Percentiles rank a stretch among this genome's conserved stretches.
Conservation (phyloP, 2,797 vertebrate species). For the Neosilurus mollespiculum region DNA sequence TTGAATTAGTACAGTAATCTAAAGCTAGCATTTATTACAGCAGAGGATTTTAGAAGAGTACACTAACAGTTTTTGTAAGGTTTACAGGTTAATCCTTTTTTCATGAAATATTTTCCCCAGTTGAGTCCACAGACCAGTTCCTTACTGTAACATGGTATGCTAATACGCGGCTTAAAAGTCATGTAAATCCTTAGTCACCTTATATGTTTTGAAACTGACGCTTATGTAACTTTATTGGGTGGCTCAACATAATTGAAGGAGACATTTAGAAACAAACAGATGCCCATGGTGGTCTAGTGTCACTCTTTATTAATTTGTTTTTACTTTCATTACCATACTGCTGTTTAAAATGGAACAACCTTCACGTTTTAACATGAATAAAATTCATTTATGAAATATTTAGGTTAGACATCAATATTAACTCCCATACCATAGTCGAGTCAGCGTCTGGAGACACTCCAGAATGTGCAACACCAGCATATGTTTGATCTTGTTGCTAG, state of each 20-base stretch:
- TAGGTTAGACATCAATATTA: background rate
- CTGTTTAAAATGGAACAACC: background rate
- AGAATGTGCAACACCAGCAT: background rate
- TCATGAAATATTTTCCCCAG: background rate
- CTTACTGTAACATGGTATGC: background rate
- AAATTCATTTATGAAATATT: background rate
- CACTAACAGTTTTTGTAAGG: background rate
- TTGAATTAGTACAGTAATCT: background rate
- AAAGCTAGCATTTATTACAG: background rate
- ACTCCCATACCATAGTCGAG: background rate
- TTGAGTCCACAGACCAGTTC: background rate
- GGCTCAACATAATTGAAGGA: background rate
- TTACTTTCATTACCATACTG: constrained; percentile 3
- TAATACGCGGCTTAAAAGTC: background rate
- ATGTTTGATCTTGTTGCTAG: background rate
- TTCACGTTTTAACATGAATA: background rate
- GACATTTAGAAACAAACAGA: background rate
- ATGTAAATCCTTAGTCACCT: background rate
- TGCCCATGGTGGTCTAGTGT: background rate
- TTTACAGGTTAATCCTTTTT: background rate
- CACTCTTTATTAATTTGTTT: background rate
- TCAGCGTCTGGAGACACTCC: background rate
- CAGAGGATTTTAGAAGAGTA: background rate
- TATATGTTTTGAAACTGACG: background rate
- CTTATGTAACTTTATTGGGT: background rate